phyloP scores from a whole-genome alignment of 2,113 vertebrate species.

The Ellobius talpinus region DNA sequence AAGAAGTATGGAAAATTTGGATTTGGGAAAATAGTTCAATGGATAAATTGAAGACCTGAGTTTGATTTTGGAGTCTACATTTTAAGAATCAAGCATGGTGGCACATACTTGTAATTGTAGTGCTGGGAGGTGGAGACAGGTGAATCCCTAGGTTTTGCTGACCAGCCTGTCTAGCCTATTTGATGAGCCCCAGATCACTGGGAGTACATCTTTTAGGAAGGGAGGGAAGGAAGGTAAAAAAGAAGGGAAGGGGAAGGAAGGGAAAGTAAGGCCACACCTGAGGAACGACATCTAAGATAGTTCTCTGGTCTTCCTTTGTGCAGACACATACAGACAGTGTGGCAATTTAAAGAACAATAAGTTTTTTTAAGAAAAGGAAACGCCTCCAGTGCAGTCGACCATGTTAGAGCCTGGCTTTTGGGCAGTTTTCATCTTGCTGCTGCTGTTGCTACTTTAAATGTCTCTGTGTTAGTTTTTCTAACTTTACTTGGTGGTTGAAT shows the following conservation, averaged over 20 bases:
- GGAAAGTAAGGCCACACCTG: neutral
- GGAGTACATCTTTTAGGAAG: neutral
- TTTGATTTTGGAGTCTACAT: neutral
- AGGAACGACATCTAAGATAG: neutral
- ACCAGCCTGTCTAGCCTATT: no score
- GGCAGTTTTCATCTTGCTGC: neutral
- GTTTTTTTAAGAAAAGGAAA: neutral
- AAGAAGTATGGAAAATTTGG: conserved; percentile 10
- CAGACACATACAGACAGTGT: neutral
- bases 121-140: no score
- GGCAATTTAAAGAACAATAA: neutral
- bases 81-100: no score
- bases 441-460: conserved; percentile 5
- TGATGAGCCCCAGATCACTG: neutral
- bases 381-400: neutral
- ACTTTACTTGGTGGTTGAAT: neutral
- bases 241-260: neutral
- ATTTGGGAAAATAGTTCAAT: neutral
- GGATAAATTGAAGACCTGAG: neutral
- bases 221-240: neutral
- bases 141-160: no score
- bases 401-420: neutral
- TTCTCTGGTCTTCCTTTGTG: neutral
- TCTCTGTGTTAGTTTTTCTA: conserved; percentile 17
- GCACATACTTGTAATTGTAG: no score